phyloP scores from a whole-genome alignment of 2,888 invertebrate genomes.

The Dolichopus griseipennis region DNA sequence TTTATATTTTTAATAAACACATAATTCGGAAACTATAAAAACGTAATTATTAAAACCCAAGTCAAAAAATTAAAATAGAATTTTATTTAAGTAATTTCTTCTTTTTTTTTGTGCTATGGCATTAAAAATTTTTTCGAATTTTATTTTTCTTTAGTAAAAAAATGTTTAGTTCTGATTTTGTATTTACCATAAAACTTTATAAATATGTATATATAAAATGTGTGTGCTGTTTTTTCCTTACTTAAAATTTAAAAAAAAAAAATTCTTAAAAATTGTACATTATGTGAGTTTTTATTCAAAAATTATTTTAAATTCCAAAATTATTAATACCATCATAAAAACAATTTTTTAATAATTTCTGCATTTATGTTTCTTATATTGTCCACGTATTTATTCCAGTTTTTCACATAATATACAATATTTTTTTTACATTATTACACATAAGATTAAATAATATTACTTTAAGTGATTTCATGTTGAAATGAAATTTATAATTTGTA shows the following conservation, averaged over 20 bases:
- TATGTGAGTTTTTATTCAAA: not conserved
- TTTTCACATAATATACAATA: not conserved
- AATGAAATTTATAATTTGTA: not conserved
- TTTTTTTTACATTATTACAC: not conserved
- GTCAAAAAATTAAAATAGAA: not conserved
- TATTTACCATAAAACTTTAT: not conserved
- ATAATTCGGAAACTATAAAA: not conserved
- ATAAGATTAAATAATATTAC: constrained; percentile 7
- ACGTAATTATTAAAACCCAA: not conserved
- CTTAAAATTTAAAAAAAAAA: not conserved
- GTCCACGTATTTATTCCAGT: not conserved
- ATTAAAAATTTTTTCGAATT: not conserved
- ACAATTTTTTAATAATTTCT: not conserved
- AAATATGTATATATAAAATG: not conserved
- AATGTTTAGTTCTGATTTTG: not conserved
- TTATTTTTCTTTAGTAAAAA: not conserved
- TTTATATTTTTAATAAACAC: too few relatives aligned
- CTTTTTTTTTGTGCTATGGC: constrained; percentile 9
- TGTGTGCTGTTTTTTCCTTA: not conserved
- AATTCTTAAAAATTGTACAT: not conserved
- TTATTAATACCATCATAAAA: not conserved
- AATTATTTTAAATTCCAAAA: not conserved
- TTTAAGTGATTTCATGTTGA: constrained; percentile 7
- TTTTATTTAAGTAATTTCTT: not conserved
- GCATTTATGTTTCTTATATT: not conserved